These are phyloP conservation scores for Cyanoliseus patagonus DNA, from an alignment of 2,113 vertebrate genomes.

Conservation along the genomic window DNA sequence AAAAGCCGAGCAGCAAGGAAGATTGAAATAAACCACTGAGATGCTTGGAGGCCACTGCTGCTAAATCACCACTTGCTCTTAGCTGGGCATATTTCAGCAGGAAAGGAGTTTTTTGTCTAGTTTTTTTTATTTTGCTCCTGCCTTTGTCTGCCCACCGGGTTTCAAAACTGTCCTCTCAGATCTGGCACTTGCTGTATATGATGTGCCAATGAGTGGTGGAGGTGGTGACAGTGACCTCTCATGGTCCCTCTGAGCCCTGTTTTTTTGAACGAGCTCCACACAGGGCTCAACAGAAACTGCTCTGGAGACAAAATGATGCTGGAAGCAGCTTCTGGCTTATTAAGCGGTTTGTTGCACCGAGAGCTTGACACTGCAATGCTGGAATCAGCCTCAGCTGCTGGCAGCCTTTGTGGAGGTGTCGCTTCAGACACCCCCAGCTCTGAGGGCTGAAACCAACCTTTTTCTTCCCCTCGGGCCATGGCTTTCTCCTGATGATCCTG, in stretches of 20 bases:
- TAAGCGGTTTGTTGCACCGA: accelerated
- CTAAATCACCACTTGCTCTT: neutral
- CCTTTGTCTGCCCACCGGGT: neutral
- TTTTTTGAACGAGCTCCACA: neutral
- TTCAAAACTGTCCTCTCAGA: neutral
- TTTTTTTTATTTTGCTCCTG: neutral
- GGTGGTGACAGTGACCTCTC: neutral
- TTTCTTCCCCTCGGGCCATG: accelerated
- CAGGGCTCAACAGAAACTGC: neutral
- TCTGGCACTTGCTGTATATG: neutral
- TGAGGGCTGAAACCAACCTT: neutral
- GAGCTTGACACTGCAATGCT: accelerated
- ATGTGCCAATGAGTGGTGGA: accelerated
- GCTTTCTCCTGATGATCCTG: neutral
- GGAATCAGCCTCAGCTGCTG: accelerated
- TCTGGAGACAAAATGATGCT: neutral
- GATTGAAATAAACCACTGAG: neutral
- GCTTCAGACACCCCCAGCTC: neutral
- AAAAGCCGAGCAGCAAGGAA: neutral
- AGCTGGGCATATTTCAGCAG: neutral
- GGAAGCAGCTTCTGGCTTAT: neutral
- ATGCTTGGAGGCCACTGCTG: neutral
- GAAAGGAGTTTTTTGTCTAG: neutral
- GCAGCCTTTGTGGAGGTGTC: neutral
- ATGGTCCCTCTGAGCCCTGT: neutral